These are phyloP conservation scores for Hoplias malabaricus DNA, from an alignment of 2,113 vertebrate species.

Conservation along the genomic window DNA sequence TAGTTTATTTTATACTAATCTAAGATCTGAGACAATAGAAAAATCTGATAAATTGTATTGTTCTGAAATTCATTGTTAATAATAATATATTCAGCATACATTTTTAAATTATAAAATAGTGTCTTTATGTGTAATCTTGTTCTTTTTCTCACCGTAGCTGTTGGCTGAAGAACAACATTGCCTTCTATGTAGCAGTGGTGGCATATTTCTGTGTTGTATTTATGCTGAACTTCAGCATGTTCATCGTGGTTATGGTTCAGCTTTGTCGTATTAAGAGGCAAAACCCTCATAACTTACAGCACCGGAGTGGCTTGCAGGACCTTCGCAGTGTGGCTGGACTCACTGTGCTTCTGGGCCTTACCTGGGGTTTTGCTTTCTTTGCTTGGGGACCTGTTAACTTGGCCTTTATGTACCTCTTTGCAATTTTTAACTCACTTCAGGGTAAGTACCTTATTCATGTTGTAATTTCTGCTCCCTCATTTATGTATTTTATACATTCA, in stretches of 20 bases:
- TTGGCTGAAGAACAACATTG: conserved; percentile 87
- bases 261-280: conserved; percentile 88
- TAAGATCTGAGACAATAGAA: too few relatives aligned
- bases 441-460: conserved; percentile 72
- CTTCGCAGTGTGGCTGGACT: conserved; percentile 85
- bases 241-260: conserved; percentile 92
- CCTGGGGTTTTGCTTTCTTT: conserved; percentile 96
- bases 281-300: conserved; percentile 84
- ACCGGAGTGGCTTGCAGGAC: conserved; percentile 84
- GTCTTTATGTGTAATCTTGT: not conserved
- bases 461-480: not conserved
- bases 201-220: conserved; percentile 91
- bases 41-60: too few relatives aligned
- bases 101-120: not conserved
- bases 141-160: conserved; percentile 76
- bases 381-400: conserved; percentile 86
- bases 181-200: conserved; percentile 92
- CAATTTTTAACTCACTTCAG: conserved; percentile 94
- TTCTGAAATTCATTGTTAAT: not conserved
- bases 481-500: too few relatives aligned
- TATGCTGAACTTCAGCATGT: conserved; percentile 89
- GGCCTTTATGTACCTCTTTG: conserved; percentile 91
- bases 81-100: not conserved
- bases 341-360: conserved; percentile 89
- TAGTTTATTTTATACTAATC: not conserved